Evolutionary conservation across 2,888 invertebrate species (phyloP), one percentile per base, ranked within the genome.

Genomic region (Erebia palarica): DNA sequence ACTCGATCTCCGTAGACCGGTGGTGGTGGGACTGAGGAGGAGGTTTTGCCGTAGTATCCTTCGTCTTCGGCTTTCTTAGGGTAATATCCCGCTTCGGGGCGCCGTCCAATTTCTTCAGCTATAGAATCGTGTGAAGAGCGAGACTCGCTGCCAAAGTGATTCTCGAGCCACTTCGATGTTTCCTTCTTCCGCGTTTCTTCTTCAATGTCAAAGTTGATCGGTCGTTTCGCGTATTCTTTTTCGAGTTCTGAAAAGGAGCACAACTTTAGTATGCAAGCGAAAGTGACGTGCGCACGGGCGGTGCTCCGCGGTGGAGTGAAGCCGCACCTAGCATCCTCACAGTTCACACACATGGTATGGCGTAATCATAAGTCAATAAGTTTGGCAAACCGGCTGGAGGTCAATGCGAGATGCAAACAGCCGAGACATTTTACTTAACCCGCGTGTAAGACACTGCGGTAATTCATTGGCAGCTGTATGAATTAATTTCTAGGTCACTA

Each of bases 131-230:
- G 95, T 0, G 97, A 97, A 0, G 96, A 96, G 14, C 96, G 95
- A 1, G 97, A 97, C 75, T 97, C 97, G 84, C 97, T 97, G 66
- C 98, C 98, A 83, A 98, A 98, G 86, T 98, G 98, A 82, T 96
- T 96, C 82, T 97, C 97, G 68, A 98, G 94, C 98, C 98, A 98
- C 90, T 97, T 97, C 75, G 97, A 97, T 0, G 97, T 98, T 91
- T 98, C 97, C 77, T 96, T 96, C 87, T 97, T 97, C 73, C 97
- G 95, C 8, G 97, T 97, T 86, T 97, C 97, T 86, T 98, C 97
- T 85, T 98, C 97, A 81, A 97, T 95, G 83, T 97, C 97, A 81
- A 97, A 96, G 88, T 97, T 97, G 75, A 97, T 89, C 0, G 97
- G 97, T 69, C 96, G 95, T 84, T 96, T 96, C 55, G 97, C 96